Evolutionary conservation across 2,888 invertebrate genomes (phyloP).

Genomic region (Andrena fulva): DNA sequence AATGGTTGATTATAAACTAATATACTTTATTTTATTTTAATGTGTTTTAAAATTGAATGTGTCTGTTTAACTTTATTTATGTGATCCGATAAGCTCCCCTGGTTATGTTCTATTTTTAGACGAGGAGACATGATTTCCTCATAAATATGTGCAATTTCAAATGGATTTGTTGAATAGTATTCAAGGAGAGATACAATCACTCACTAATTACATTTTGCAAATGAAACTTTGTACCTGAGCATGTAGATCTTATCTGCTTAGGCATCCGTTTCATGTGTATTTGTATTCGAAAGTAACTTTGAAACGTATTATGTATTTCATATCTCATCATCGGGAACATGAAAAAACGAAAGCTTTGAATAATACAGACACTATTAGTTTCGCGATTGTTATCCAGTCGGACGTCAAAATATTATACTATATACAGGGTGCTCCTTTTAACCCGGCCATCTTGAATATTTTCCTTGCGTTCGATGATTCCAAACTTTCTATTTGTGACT

Average conservation of each 20-base stretch:
- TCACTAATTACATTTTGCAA: slow-evolving; percentile 38
- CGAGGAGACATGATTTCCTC: neutral
- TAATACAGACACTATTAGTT: neutral
- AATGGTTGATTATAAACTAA: no score
- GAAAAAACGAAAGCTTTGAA: neutral
- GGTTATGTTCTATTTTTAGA: neutral
- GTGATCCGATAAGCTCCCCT: no score
- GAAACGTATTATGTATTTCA: neutral
- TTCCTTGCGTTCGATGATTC: no score
- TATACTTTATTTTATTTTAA: no score
- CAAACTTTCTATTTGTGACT: no score
- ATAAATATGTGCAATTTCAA: neutral
- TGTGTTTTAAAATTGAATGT: no score
- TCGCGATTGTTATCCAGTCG: no score
- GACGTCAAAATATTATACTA: no score
- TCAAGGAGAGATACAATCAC: slow-evolving; percentile 17
- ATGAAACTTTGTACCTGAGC: slow-evolving; percentile 13
- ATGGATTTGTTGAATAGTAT: neutral
- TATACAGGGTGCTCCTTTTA: no score
- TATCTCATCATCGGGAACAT: neutral
- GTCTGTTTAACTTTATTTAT: no score
- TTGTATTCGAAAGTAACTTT: slow-evolving; percentile 16
- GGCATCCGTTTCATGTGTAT: slow-evolving; percentile 35
- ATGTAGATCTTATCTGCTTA: slow-evolving; percentile 46
- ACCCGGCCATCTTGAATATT: no score